phyloP scores from a whole-genome alignment of 37 sponge, comb jelly and placozoan genomes.

The Oopsacas minuta region DNA sequence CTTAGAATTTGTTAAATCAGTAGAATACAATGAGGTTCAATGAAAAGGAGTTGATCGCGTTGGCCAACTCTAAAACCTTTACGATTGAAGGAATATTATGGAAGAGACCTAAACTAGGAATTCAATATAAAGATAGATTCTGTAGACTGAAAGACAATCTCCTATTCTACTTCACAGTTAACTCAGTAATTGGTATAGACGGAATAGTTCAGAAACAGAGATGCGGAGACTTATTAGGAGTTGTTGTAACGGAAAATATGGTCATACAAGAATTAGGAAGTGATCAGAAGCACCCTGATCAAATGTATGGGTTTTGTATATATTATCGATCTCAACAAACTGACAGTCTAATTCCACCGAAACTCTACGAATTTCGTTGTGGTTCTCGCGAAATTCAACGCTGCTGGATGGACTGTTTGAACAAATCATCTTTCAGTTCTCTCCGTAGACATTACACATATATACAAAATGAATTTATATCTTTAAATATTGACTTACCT shows the following conservation, averaged over 20 bases:
- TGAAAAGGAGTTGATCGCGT: not conserved
- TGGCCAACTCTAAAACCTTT: not conserved
- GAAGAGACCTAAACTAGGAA: not conserved
- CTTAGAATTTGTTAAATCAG: too few relatives aligned
- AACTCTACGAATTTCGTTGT: not conserved
- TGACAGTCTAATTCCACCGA: not conserved
- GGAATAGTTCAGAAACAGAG: not conserved
- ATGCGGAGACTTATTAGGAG: not conserved
- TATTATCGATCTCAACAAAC: constrained; percentile 4
- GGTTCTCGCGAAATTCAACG: not conserved
- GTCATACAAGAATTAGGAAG: not conserved
- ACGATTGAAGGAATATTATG: constrained; percentile 8
- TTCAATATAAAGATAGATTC: not conserved
- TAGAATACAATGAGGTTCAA: not conserved
- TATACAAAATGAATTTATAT: not conserved
- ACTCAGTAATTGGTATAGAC: not conserved
- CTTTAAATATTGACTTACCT: constrained; percentile 1
- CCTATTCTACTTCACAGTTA: not conserved
- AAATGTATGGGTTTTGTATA: not conserved
- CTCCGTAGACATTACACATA: not conserved
- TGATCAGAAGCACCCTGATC: not conserved
- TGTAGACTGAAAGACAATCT: not conserved
- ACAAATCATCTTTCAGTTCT: not conserved
- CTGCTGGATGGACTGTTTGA: not conserved
- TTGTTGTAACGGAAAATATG: constrained; percentile 7